These are phyloP conservation scores for Momotus momota DNA, from an alignment of 2,797 vertebrate genomes.

Conservation along the genomic window DNA sequence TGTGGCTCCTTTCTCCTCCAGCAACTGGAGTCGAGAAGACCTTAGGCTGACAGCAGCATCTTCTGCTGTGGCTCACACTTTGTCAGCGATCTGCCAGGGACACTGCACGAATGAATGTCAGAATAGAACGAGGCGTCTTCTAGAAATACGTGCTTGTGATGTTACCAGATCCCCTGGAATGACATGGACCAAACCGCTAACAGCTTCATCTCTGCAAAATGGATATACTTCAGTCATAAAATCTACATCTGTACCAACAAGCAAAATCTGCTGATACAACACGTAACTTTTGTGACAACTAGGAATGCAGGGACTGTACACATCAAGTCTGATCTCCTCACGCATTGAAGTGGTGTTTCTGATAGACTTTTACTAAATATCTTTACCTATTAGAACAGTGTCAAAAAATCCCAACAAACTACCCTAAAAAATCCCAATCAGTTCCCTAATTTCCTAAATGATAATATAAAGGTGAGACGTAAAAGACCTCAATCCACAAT, in stretches of 20 bases:
- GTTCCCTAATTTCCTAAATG: not conserved
- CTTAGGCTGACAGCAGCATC: not conserved
- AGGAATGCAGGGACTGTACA: accelerated
- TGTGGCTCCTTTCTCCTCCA: not conserved
- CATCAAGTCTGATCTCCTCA: not conserved
- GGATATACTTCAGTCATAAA: not conserved
- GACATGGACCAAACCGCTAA: accelerated
- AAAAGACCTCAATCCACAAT: not conserved
- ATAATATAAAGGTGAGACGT: not conserved
- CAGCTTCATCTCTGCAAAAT: not conserved
- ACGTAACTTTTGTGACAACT: accelerated
- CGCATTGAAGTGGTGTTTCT: not conserved
- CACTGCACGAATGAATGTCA: not conserved
- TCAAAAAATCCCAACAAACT: accelerated
- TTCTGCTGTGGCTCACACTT: not conserved
- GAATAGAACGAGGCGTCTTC: not conserved
- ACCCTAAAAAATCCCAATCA: not conserved
- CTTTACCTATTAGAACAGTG: not conserved
- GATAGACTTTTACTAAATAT: not conserved
- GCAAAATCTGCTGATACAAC: not conserved
- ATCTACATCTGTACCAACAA: not conserved
- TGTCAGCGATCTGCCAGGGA: accelerated
- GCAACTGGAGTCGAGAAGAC: not conserved
- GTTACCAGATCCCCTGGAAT: not conserved
- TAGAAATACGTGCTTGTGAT: not conserved